Base-by-base conservation (phyloP, 2,888 invertebrate genomes). In the Mimachlamys varia region DNA sequence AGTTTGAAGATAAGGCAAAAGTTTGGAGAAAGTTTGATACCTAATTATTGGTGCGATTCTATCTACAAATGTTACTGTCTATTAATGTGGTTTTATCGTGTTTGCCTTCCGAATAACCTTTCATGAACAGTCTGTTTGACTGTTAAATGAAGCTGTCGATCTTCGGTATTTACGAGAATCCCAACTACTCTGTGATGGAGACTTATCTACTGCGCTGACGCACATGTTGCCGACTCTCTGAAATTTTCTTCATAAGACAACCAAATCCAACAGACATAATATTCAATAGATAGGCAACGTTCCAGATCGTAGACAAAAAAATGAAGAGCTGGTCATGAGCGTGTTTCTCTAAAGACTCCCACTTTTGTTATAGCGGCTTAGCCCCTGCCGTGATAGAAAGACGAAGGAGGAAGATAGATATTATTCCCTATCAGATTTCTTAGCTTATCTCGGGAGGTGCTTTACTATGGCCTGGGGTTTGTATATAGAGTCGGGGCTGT, bases 21-120 rank as follows among this genome's bases (percentile, higher is more conserved):
- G 76, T 76, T 76, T 76, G 33, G 76, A 76, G 76, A 76, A 76
- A 76, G 76, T 76, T 76, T 76, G 76, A 76, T 76, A 76, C 27
- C 76, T 76, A 76, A 76, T 76, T 76, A 76, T 76, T 33, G 76
- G 76, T 33, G 76, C 76, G 76, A 76, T 76, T 76, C 33, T 76
- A 76, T 76, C 76, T 76, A 27, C 12, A 27, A 76, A 27, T 76
- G 22, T 33, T 76, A 33, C 76, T 27, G 76, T 15, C 33, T 27
- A 33, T 76, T 76, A 33, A 76, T 76, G 76, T 76, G 76, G 76
- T 76, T 76, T 76, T 76, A 76, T 27, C 76, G 33, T 76, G 33
- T 76, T 33, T 33, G 76, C 76, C 76, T 76, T 76, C 33, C 76
- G 33, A 76, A 76, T 76, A 76, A 76, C 76, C 76, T 76, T 76